These are phyloP conservation scores for Zelleria hepariella DNA, from an alignment of 2,888 invertebrate genomes.

Conservation along the genomic window DNA sequence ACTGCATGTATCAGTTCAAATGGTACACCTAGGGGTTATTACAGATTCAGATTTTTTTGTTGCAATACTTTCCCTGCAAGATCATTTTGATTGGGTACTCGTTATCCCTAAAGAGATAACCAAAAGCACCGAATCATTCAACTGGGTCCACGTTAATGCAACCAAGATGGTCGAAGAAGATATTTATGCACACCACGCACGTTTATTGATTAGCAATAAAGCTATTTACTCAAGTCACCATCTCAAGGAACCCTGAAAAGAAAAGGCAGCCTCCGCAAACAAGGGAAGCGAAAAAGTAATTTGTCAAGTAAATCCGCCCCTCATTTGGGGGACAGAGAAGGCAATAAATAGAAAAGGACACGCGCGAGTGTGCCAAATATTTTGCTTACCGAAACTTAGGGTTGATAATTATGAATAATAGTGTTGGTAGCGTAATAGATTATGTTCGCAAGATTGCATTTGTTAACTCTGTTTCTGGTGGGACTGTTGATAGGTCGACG, in stretches of 20 bases:
- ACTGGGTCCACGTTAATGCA: too few species aligned
- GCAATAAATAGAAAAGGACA: neutral
- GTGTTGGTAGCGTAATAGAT: neutral
- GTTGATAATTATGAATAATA: neutral
- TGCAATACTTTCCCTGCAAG: too few species aligned
- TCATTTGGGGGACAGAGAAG: conserved; percentile 28
- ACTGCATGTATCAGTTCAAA: too few species aligned
- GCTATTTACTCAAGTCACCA: neutral
- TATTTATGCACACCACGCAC: neutral
- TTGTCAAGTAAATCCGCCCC: conserved; percentile 63
- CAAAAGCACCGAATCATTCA: too few species aligned
- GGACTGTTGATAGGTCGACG: too few species aligned
- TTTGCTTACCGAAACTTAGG: neutral
- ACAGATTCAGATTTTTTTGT: too few species aligned
- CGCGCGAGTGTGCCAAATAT: neutral
- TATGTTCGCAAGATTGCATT: too few species aligned
- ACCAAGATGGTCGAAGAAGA: neutral
- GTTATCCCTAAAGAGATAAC: too few species aligned
- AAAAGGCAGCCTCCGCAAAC: conserved; percentile 25
- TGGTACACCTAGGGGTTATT: too few species aligned
- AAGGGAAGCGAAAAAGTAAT: conserved; percentile 62
- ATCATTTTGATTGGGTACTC: too few species aligned
- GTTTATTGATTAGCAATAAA: neutral
- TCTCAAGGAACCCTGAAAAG: neutral
- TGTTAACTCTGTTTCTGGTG: too few species aligned